phyloP scores from a whole-genome alignment of 2,888 invertebrate species.

The Ptychoptera albimana region DNA sequence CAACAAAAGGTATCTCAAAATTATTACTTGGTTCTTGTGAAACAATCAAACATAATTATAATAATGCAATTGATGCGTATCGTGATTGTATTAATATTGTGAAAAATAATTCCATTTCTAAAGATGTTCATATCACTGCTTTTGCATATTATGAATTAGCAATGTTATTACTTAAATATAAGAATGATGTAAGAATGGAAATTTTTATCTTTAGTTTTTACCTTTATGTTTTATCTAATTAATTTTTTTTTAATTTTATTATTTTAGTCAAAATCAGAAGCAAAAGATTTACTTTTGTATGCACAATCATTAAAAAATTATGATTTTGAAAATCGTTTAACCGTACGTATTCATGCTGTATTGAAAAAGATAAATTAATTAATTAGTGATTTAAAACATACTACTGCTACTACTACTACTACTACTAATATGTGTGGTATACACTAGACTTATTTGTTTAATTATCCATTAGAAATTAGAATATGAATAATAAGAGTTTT shows the following conservation, averaged over 20 bases:
- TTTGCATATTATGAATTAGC: conserved; percentile 50
- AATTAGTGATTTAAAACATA: too few species aligned
- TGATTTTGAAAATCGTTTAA: conserved; percentile 49
- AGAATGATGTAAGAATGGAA: conserved; percentile 4
- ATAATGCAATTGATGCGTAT: conserved; percentile 24
- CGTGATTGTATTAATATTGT: conserved; percentile 23
- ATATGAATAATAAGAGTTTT: too few species aligned
- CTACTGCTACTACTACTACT: too few species aligned
- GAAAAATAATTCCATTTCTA: conserved; percentile 13
- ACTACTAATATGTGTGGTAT: too few species aligned
- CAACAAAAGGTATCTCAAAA: conserved; percentile 37
- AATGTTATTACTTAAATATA: conserved; percentile 22
- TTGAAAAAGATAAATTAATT: conserved; percentile 21
- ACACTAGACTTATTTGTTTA: too few species aligned
- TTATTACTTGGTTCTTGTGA: conserved; percentile 36
- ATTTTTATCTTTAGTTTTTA: too few species aligned
- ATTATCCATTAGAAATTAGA: too few species aligned
- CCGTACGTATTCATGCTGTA: conserved; percentile 41
- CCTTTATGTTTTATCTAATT: too few species aligned
- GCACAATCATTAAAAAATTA: conserved; percentile 42
- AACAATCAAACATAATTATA: conserved; percentile 27
- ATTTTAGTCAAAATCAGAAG: conserved; percentile 25
- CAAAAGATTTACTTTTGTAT: conserved; percentile 32
- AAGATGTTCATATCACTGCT: conserved; percentile 42
- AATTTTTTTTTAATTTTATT: too few species aligned